These are phyloP conservation scores for Lutjanus campechanus DNA, from an alignment of 2,797 vertebrate species.

Conservation along the genomic window DNA sequence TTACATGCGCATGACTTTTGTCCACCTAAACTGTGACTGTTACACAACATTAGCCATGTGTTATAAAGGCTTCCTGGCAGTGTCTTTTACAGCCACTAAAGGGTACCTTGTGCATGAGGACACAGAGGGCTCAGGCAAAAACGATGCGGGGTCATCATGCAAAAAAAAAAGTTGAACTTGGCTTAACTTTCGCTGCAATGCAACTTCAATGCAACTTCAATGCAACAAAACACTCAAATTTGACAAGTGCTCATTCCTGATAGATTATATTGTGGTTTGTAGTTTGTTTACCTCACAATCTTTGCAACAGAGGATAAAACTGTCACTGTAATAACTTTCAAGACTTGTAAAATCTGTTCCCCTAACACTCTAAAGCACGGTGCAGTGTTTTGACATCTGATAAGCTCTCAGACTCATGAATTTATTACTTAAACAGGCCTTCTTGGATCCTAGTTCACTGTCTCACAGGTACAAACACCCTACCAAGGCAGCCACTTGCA, in stretches of 20 bases:
- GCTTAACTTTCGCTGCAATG: no score
- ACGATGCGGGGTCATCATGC: no score
- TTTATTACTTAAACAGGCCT: background rate
- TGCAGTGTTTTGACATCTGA: background rate
- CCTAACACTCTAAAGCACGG: background rate
- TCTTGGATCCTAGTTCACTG: background rate
- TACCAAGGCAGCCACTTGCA: no score
- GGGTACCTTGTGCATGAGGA: no score
- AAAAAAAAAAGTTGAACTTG: background rate
- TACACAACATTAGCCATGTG: no score
- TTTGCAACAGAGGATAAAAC: background rate
- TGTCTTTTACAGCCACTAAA: no score
- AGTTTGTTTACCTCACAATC: background rate
- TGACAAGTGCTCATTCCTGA: background rate
- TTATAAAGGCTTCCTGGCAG: no score
- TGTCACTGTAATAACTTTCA: background rate
- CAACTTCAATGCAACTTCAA: background rate
- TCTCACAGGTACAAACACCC: background rate
- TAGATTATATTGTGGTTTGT: background rate
- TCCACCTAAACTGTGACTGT: no score
- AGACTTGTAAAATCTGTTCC: background rate
- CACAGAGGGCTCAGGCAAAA: no score
- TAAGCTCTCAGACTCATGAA: background rate
- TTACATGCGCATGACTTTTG: no score
- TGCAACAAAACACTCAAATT: background rate